These are phyloP conservation scores for Rhipidura dahli DNA, from an alignment of 2,113 vertebrate genomes.

Conservation along the genomic window DNA sequence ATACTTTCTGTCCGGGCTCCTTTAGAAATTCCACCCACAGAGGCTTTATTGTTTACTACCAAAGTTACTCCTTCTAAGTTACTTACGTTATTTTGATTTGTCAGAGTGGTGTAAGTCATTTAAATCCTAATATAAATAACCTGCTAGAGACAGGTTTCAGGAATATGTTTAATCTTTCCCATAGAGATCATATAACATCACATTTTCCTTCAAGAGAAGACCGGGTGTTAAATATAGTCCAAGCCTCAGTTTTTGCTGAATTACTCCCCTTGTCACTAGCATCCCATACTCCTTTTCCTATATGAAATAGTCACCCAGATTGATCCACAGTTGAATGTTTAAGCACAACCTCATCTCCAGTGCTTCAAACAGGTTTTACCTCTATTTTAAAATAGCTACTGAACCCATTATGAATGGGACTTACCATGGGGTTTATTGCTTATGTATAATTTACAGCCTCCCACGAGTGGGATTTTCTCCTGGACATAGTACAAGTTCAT, in stretches of 20 bases:
- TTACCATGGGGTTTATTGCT: background rate
- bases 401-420: background rate
- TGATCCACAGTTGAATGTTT: rapidly evolving
- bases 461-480: background rate
- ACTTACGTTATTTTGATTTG: background rate
- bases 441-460: background rate
- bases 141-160: background rate
- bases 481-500: background rate
- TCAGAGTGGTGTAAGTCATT: background rate
- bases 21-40: background rate
- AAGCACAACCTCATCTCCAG: background rate
- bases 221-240: background rate
- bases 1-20: background rate
- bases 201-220: background rate
- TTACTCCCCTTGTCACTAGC: background rate
- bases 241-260: background rate
- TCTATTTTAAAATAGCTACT: background rate
- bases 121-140: background rate
- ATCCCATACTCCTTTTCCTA: background rate
- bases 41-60: background rate
- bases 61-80: background rate
- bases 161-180: background rate
- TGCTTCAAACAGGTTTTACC: background rate
- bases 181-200: background rate
- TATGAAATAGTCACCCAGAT: background rate